Percentiles rank a stretch among this genome's conserved stretches.
Evolutionary conservation across 2,888 invertebrate genomes (phyloP).

Genomic region (Toxonevra muliebris): DNA sequence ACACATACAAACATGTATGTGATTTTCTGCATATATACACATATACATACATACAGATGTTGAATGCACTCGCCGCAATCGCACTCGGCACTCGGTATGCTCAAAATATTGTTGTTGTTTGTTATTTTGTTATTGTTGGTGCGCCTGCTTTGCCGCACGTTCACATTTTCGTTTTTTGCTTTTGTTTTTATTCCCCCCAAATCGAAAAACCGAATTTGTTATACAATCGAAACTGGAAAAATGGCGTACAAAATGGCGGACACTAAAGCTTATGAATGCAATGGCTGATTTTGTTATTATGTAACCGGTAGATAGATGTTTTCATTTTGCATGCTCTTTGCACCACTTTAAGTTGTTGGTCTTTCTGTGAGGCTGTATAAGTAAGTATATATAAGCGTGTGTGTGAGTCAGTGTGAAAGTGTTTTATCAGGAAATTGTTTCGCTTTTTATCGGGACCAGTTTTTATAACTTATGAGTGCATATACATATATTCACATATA

Average conservation of each 20-base stretch:
- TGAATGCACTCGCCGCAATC: background rate
- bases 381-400: conserved; percentile 16
- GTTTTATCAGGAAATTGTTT: conserved; percentile 32
- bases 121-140: background rate
- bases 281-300: conserved; percentile 8
- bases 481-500: background rate
- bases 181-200: conserved; percentile 14
- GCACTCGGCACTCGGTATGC: background rate
- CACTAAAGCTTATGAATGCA: background rate
- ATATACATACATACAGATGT: background rate
- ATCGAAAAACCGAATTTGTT: background rate
- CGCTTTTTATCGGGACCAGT: conserved; percentile 25
- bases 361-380: conserved; percentile 1
- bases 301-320: conserved; percentile 1
- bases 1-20: background rate
- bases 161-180: conserved; percentile 5
- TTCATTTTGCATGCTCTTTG: background rate
- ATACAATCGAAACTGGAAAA: background rate
- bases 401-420: conserved; percentile 17
- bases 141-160: background rate
- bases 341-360: background rate
- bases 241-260: conserved; percentile 5
- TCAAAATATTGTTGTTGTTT: conserved; percentile 8
- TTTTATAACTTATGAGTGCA: background rate
- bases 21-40: background rate